phyloP scores from a whole-genome alignment of 2,113 vertebrate genomes.

The Bungarus multicinctus region DNA sequence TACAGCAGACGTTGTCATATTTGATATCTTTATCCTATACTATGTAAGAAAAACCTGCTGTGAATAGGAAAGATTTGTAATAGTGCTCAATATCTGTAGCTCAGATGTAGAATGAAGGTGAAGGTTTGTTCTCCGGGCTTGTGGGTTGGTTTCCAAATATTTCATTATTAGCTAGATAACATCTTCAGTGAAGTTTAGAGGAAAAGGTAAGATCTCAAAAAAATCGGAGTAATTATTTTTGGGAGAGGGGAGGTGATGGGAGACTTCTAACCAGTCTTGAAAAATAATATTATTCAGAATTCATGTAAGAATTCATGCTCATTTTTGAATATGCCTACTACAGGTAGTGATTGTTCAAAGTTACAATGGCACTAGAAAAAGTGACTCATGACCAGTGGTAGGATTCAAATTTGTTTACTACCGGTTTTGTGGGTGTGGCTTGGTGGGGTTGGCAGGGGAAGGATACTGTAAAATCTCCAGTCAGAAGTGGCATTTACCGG shows the following conservation, averaged over 20 bases:
- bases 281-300: background rate
- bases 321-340: background rate
- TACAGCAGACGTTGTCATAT: background rate
- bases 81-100: too few species aligned
- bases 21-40: background rate
- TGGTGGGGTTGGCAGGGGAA: too few species aligned
- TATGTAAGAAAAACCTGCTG: background rate
- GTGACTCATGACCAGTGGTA: too few species aligned
- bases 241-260: background rate
- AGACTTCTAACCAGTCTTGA: background rate
- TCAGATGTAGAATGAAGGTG: background rate
- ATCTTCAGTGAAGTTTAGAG: too few species aligned
- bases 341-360: too few species aligned
- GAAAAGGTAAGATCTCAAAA: too few species aligned
- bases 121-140: background rate
- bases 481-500: too few species aligned
- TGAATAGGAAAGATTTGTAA: too few species aligned
- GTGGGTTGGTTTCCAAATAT: background rate
- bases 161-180: background rate
- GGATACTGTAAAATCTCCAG: too few species aligned
- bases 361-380: too few species aligned
- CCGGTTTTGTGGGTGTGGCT: too few species aligned
- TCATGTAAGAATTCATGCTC: background rate
- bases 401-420: too few species aligned
- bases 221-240: background rate